These are phyloP conservation scores for Echinometra lucunter DNA, from an alignment of 53 echinoderm and acorn worm species.

Conservation along the genomic window DNA sequence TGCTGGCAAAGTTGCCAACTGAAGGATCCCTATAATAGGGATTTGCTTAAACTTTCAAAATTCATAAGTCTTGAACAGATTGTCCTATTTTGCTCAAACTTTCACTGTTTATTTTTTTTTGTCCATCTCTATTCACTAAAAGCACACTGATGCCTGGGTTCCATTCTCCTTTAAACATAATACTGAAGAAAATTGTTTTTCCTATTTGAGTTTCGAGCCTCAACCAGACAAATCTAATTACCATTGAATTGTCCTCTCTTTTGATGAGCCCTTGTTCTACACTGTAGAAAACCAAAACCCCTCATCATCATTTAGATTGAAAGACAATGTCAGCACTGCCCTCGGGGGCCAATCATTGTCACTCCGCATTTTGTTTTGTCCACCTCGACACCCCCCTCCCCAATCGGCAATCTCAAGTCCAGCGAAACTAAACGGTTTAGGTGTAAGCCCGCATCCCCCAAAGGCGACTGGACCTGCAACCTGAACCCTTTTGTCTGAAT, in stretches of 20 bases:
- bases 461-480: not conserved
- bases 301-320: conserved; percentile 18
- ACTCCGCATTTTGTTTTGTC: conserved; percentile 48
- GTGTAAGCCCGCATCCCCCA: conserved; percentile 35
- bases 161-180: not conserved
- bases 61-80: too few species aligned
- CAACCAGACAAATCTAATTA: conserved; percentile 55
- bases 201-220: not conserved
- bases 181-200: not conserved
- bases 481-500: conserved; percentile 39
- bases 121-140: too few species aligned
- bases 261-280: conserved; percentile 24
- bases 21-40: too few species aligned
- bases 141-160: too few species aligned
- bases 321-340: conserved; percentile 43
- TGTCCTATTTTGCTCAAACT: too few species aligned
- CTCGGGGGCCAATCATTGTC: conserved; percentile 39
- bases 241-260: conserved; percentile 9
- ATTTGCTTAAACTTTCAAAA: too few species aligned
- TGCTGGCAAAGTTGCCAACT: too few species aligned
- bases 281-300: not conserved
- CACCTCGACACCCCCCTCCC: conserved; percentile 33
- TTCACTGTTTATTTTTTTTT: too few species aligned
- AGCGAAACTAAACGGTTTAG: conserved; percentile 51
- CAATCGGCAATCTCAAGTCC: not conserved